A percentile compares a stretch with the other conserved stretches of the same genome.
Conservation (phyloP, 2,888 invertebrate genomes). For the Philopedon plagiatum region DNA sequence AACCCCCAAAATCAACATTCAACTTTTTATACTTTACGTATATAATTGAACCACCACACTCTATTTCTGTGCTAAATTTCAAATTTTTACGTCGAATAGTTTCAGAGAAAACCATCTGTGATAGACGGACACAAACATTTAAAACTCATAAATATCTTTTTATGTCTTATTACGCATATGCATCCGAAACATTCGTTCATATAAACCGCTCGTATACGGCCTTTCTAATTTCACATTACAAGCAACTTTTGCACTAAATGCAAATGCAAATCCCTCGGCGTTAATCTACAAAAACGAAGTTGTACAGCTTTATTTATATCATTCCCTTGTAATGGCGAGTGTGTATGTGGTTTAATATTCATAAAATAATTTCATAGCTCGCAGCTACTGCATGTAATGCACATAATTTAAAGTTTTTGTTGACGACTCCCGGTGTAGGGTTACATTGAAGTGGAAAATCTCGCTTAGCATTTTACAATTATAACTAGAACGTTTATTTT, state of each 20-base stretch:
- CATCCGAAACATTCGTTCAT: neutral
- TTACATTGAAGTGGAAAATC: neutral
- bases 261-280: neutral
- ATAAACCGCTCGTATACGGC: neutral
- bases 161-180: neutral
- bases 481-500: neutral
- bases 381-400: neutral
- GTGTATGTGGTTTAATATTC: conserved; percentile 1
- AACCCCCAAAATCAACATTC: no score
- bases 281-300: conserved; percentile 11
- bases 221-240: conserved; percentile 5
- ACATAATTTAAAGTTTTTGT: neutral
- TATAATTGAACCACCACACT: no score
- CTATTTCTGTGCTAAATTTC: no score
- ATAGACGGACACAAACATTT: neutral
- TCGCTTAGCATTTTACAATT: neutral
- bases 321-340: neutral
- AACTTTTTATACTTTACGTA: no score
- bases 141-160: neutral
- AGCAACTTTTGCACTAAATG: conserved; percentile 12
- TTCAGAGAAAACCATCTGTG: no score
- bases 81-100: no score
- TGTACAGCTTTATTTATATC: conserved; percentile 1
- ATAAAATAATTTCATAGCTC: conserved; percentile 2
- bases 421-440: neutral